A percentile compares a stretch with the other conserved stretches of the same genome.
Evolutionary conservation across 2,113 vertebrate species (phyloP).

Genomic region (Lipophrys pholis): DNA sequence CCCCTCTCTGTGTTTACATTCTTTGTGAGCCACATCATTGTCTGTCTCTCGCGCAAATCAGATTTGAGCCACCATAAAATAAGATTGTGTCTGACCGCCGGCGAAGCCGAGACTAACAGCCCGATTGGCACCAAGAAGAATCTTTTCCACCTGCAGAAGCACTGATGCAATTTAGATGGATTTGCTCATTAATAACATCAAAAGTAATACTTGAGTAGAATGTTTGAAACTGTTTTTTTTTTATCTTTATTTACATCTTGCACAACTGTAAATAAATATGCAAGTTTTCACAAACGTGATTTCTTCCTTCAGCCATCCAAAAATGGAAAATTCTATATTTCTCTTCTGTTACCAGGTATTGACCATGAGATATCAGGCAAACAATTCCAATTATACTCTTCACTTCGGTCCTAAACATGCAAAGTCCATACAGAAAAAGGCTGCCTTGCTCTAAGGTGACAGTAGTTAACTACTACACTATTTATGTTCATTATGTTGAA

Average conservation of each 20-base stretch:
- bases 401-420: conserved; percentile 52
- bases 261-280: background rate
- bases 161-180: conserved; percentile 19
- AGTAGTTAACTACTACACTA: too few species aligned
- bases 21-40: conserved; percentile 56
- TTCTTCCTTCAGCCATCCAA: conserved; percentile 7
- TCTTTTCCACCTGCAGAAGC: conserved; percentile 33
- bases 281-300: background rate
- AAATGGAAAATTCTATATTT: conserved; percentile 38
- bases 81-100: conserved; percentile 68
- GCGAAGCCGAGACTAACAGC: conserved; percentile 41
- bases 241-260: background rate
- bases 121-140: conserved; percentile 30
- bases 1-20: conserved; percentile 58
- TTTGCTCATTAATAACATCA: conserved; percentile 19
- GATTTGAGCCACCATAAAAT: conserved; percentile 77
- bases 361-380: conserved; percentile 54
- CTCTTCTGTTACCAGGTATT: conserved; percentile 42
- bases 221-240: background rate
- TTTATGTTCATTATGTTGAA: background rate
- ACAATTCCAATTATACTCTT: conserved; percentile 70
- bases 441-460: too few species aligned
- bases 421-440: too few species aligned
- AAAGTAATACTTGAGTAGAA: conserved; percentile 1
- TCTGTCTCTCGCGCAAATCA: conserved; percentile 75